phyloP scores from a whole-genome alignment of 2,888 invertebrate species.

The Metallyticus violacea region DNA sequence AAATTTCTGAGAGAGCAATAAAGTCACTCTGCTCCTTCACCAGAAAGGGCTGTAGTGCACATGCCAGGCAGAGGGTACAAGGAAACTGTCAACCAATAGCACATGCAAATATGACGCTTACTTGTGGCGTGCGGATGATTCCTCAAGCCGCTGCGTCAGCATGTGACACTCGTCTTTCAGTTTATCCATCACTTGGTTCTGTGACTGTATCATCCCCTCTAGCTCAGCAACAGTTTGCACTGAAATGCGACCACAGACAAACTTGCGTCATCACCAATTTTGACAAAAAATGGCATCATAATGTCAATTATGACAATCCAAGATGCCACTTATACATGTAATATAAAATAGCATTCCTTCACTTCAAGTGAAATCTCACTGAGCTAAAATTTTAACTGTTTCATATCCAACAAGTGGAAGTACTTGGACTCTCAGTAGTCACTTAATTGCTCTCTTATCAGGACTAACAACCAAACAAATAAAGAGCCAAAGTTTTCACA shows the following conservation, averaged over 20 bases:
- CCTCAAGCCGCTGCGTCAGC: conserved; percentile 87
- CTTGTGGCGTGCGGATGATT: conserved; percentile 85
- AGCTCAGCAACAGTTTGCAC: conserved; percentile 86
- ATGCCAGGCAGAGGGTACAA: neutral
- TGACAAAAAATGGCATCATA: neutral
- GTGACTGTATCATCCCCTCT: conserved; percentile 85
- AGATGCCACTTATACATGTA: neutral
- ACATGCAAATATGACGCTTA: conserved; percentile 53
- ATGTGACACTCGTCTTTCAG: conserved; percentile 85
- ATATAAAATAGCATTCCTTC: neutral
- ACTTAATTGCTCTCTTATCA: neutral
- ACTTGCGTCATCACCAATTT: neutral
- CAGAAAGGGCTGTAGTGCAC: neutral
- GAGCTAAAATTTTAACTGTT: too few relatives aligned
- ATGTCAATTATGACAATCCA: neutral
- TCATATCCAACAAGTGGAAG: too few relatives aligned
- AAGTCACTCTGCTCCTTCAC: neutral
- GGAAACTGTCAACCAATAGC: neutral
- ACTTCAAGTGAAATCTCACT: neutral
- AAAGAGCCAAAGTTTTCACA: neutral
- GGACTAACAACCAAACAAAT: neutral
- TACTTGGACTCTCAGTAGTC: too few relatives aligned
- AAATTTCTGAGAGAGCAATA: neutral
- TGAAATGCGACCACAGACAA: conserved; percentile 51
- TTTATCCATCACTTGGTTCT: conserved; percentile 91